Percentiles rank a stretch among this genome's conserved stretches.
Conservation (phyloP, 2,888 invertebrate species). For the Sminthurides aquaticus region DNA sequence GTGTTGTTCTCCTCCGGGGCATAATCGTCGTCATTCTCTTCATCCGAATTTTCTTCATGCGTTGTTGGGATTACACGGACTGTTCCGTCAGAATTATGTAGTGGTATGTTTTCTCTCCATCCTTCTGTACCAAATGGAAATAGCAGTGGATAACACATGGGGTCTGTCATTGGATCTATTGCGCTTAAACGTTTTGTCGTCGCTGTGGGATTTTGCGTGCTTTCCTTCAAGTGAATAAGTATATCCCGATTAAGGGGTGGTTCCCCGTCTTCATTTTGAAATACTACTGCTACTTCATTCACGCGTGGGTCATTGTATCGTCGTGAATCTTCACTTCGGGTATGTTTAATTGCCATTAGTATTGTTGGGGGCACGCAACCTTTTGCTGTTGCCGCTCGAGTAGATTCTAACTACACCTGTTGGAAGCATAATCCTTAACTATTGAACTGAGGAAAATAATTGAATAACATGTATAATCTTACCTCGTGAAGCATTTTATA, state of each 20-base stretch:
- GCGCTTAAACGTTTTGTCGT: constrained; percentile 21
- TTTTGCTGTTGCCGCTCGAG: too few species aligned
- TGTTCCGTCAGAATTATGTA: too few species aligned
- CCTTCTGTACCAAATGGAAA: constrained; percentile 35
- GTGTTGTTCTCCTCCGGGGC: not conserved
- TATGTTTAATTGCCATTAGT: not conserved
- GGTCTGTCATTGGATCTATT: constrained; percentile 19
- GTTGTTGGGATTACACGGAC: too few species aligned
- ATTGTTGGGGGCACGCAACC: not conserved
- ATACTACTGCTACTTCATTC: constrained; percentile 30
- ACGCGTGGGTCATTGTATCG: constrained; percentile 24
- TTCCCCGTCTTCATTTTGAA: constrained; percentile 25
- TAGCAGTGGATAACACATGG: constrained; percentile 38
- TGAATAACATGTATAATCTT: too few species aligned
- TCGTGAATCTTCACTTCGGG: constrained; percentile 16
- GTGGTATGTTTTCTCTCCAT: constrained; percentile 14
- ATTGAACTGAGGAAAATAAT: too few species aligned
- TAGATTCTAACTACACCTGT: too few species aligned
- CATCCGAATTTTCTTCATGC: too few species aligned
- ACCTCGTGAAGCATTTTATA: constrained; percentile 35
- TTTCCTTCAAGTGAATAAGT: not conserved
- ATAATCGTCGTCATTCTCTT: too few species aligned
- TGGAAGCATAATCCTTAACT: too few species aligned
- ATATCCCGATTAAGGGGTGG: constrained; percentile 16
- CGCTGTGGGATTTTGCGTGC: not conserved